Evolutionary conservation across 2,888 invertebrate species (phyloP).

Genomic region (Podotricha telesiphe): DNA sequence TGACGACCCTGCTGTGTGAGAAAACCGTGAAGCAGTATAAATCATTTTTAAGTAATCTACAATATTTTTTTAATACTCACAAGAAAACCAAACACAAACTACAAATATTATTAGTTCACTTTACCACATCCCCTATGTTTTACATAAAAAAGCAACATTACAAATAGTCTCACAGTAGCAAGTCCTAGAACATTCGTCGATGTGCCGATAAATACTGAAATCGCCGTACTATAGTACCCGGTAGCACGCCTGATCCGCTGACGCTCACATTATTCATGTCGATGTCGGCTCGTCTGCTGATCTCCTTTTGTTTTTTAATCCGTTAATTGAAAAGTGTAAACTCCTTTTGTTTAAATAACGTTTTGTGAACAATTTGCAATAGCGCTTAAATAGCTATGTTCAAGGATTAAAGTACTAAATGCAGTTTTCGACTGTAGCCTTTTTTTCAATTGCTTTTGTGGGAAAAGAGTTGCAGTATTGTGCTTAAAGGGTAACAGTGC

Average conservation of each 20-base stretch:
- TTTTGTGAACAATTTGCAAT: conserved; percentile 24
- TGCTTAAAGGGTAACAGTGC: neutral
- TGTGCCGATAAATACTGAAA: conserved; percentile 21
- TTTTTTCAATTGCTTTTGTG: conserved; percentile 4
- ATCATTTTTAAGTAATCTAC: no score
- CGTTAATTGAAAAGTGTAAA: conserved; percentile 28
- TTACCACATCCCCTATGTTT: neutral
- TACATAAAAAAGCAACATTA: neutral
- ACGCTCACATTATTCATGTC: conserved; percentile 28
- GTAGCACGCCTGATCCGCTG: conserved; percentile 32
- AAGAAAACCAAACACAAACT: neutral
- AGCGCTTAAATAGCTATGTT: conserved; percentile 21
- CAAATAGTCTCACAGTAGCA: conserved; percentile 3
- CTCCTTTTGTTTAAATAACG: conserved; percentile 16
- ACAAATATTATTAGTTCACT: neutral
- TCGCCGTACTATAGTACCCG: conserved; percentile 11
- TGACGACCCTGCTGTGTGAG: no score
- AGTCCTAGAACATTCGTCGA: neutral
- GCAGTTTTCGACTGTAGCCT: conserved; percentile 1
- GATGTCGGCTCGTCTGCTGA: conserved; percentile 5
- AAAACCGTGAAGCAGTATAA: no score
- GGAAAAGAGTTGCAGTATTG: neutral
- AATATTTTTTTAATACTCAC: neutral
- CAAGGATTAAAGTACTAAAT: conserved; percentile 10
- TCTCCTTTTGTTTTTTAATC: conserved; percentile 26